phyloP scores from a whole-genome alignment of 2,113 vertebrate genomes.

The Psophia crepitans region DNA sequence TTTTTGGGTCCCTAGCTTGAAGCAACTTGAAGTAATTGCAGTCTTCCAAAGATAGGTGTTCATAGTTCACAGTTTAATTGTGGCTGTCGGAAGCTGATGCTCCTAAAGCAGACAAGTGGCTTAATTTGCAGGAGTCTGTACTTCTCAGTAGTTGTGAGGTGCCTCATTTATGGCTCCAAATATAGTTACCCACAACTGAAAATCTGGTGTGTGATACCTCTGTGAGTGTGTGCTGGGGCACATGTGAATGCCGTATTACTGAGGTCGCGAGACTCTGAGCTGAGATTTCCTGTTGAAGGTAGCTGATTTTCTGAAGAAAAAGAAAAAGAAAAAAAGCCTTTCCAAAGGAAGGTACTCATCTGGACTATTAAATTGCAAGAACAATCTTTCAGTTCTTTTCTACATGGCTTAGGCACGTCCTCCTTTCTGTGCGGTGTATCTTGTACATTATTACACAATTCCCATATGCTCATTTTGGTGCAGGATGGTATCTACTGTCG shows the following conservation, averaged over 20 bases:
- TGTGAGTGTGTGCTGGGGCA: not conserved
- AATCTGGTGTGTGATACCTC: not conserved
- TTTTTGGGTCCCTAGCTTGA: not conserved
- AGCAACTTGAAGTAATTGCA: not conserved
- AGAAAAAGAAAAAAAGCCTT: not conserved
- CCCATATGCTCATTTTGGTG: not conserved
- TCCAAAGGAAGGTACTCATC: not conserved
- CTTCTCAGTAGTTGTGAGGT: not conserved
- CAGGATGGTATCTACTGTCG: not conserved
- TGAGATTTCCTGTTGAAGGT: not conserved
- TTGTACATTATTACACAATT: not conserved
- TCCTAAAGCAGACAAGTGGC: not conserved
- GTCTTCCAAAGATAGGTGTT: not conserved
- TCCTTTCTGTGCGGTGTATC: not conserved
- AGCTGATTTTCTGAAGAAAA: not conserved
- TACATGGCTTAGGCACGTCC: not conserved
- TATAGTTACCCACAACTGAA: not conserved
- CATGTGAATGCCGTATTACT: not conserved
- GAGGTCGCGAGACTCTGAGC: not conserved
- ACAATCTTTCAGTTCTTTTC: not conserved
- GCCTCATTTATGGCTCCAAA: conserved; percentile 5
- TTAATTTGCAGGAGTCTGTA: not conserved
- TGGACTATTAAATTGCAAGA: not conserved
- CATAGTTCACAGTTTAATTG: not conserved
- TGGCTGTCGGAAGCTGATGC: not conserved